Conservation (phyloP, 2,888 invertebrate genomes). For the Danaus chrysippus region DNA sequence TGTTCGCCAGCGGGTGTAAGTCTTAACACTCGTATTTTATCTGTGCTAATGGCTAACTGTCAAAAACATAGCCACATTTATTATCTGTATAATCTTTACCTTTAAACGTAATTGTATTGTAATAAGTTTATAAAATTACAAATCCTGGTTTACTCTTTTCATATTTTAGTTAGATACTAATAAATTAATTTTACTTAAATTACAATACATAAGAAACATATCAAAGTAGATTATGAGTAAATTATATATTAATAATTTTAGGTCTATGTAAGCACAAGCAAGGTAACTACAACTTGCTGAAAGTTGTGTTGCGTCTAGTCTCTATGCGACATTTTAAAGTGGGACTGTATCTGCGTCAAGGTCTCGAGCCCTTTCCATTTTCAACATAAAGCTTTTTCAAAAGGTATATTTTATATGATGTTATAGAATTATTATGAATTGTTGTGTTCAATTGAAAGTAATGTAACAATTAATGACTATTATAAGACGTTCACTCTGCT, state of each 20-base stretch:
- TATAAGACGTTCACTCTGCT: background rate
- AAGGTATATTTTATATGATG: background rate
- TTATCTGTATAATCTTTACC: slow-evolving; percentile 7
- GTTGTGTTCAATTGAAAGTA: background rate
- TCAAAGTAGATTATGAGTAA: too few relatives aligned
- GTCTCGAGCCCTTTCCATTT: slow-evolving; percentile 1
- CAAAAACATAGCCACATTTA: slow-evolving; percentile 21
- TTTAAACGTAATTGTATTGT: too few relatives aligned
- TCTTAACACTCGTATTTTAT: slow-evolving; percentile 21
- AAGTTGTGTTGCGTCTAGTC: too few relatives aligned
- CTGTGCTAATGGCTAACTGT: slow-evolving; percentile 29
- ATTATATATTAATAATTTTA: too few relatives aligned
- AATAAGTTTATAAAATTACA: too few relatives aligned
- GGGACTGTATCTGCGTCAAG: background rate
- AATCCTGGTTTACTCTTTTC: too few relatives aligned
- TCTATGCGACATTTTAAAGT: slow-evolving; percentile 2
- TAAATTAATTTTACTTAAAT: too few relatives aligned
- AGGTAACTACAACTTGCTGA: too few relatives aligned
- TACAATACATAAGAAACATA: too few relatives aligned
- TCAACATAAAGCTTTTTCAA: background rate
- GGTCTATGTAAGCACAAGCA: too few relatives aligned
- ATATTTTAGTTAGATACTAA: too few relatives aligned
- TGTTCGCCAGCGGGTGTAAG: slow-evolving; percentile 41
- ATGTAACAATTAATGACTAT: background rate
- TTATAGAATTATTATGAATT: background rate